Base-by-base conservation (phyloP, 2,888 invertebrate species). In the Saturnia japonica region DNA sequence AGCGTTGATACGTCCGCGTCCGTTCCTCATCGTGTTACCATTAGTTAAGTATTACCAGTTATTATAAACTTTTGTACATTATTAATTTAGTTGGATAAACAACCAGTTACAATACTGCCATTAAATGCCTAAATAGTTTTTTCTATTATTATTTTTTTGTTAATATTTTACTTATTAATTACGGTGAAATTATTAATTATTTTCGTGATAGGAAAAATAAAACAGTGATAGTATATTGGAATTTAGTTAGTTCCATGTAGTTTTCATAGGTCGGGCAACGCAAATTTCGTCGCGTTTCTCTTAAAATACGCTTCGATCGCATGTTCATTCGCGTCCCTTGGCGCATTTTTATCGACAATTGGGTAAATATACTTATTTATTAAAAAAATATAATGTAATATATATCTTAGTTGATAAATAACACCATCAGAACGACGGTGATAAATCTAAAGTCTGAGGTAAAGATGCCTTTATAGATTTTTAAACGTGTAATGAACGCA, bases 381-480 rank as follows among this genome's bases (percentile, higher is more conserved):
- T 92, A 75, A 82, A 86, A 64, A 64, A 60, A 25, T 85, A 82
- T 84, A 82, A 85, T 82, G 82, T 90, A 90, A 90, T 89, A 90
- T 91, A 91, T 90, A 86, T 88, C 88, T 89, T 92, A 92, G 91
- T 89, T 89, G 78, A 84, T 91, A 91, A 84, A 82, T 81, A 85
- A 82, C 93, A 90, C 91, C 91, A 88, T 90, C 89, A 86, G 84
- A 86, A 86, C 86, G 91, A 88, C 83, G 93, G 93, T 91, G 93
- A 91, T 86, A 89, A 92, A 91, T 91, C 91, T 92, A 91, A 94
- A 94, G 94, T 94, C 94, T 94, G 94, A 94, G 93, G 93, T 93
- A 89, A 92, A 91, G 93, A 92, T 93, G 94, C 94, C 94, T 94
- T 94, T 90, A 89, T 94, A 94, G 94, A 93, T 93, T 92, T 91